phyloP scores from a whole-genome alignment of 2,797 vertebrate species.

The Anolis apletophallus region DNA sequence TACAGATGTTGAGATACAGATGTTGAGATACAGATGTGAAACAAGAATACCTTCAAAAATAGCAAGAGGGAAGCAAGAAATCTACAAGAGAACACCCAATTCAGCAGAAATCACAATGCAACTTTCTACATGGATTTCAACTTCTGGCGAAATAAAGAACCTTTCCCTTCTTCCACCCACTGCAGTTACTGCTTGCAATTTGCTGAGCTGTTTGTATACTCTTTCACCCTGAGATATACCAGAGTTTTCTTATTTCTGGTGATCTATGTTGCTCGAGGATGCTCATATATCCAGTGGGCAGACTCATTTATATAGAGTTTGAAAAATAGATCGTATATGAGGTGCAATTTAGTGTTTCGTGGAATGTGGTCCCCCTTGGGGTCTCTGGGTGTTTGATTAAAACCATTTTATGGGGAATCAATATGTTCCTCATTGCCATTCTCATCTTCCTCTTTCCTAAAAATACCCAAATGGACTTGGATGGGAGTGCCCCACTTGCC shows the following conservation, averaged over 20 bases:
- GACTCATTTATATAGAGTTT: constrained; percentile 80
- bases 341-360: constrained; percentile 77
- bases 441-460: constrained; percentile 73
- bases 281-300: constrained; percentile 82
- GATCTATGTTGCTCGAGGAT: constrained; percentile 77
- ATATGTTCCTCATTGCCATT: constrained; percentile 79
- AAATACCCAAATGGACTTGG: constrained; percentile 70
- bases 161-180: neutral
- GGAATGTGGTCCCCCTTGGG: constrained; percentile 70
- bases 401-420: constrained; percentile 80
- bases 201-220: accelerated
- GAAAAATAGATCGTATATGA: constrained; percentile 78
- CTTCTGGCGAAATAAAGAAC: neutral
- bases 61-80: neutral
- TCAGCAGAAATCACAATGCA: neutral
- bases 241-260: constrained; percentile 70
- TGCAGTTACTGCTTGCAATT: neutral
- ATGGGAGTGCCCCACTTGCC: constrained; percentile 53
- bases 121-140: neutral
- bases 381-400: constrained; percentile 80
- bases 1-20: accelerated
- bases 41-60: neutral
- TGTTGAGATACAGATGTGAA: neutral
- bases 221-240: neutral
- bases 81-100: accelerated